Conservation (phyloP, 2,113 vertebrate genomes). For the Mixornis gularis region DNA sequence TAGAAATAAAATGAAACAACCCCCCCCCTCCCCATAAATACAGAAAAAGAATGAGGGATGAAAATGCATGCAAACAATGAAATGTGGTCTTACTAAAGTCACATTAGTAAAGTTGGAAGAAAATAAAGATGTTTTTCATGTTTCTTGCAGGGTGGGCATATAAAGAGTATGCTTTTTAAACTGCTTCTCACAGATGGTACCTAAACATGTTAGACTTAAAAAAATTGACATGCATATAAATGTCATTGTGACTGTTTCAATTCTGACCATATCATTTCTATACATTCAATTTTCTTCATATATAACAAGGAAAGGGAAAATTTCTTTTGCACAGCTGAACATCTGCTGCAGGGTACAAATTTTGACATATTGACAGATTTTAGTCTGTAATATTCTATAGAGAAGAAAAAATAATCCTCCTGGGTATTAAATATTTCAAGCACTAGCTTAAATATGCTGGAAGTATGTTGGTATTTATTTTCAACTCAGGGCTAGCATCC, state of each 20-base stretch:
- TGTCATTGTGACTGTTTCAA: background rate
- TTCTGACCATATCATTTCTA: background rate
- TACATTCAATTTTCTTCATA: background rate
- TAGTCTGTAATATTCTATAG: conserved; percentile 21
- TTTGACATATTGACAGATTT: conserved; percentile 38
- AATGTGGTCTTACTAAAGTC: background rate
- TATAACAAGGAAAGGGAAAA: background rate
- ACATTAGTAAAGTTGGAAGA: background rate
- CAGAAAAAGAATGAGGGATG: background rate
- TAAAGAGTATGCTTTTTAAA: background rate
- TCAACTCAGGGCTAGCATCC: background rate
- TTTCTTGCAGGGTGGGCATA: background rate
- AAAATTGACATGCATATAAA: background rate
- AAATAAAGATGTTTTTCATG: background rate
- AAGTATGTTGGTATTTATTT: conserved; percentile 5
- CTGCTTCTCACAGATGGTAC: background rate
- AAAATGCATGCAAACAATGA: background rate
- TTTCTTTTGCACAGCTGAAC: background rate
- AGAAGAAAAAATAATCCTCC: background rate
- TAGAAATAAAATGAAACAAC: background rate
- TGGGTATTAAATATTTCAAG: conserved; percentile 56
- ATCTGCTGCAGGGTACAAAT: conserved; percentile 18
- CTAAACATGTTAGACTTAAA: background rate
- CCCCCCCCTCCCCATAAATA: background rate
- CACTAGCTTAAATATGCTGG: background rate